Evolutionary conservation across 2,797 vertebrate genomes (phyloP).

Genomic region (Philypnodon macrostomus): DNA sequence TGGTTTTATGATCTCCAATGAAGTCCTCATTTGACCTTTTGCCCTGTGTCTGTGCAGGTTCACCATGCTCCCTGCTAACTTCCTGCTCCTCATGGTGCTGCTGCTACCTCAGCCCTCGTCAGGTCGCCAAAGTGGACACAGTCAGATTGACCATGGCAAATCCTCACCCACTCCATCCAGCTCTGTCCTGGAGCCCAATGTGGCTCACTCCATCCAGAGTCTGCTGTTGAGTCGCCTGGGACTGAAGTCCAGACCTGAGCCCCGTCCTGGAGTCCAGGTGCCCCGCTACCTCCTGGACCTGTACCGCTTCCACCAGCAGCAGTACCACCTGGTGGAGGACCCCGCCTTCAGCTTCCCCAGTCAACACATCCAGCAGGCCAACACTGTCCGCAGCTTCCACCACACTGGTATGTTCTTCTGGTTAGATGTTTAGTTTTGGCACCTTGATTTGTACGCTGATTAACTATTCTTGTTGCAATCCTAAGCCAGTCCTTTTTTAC

Average conservation of each 20-base stretch:
- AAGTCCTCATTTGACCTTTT: background rate
- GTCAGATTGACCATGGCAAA: slow-evolving; percentile 60
- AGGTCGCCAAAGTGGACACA: slow-evolving; percentile 73
- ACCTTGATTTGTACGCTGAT: background rate
- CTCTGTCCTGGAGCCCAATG: slow-evolving; percentile 55
- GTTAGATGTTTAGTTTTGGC: background rate
- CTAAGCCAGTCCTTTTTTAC: no score
- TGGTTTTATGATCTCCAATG: slow-evolving; percentile 1
- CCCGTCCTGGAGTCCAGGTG: slow-evolving; percentile 65
- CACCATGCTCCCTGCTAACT: slow-evolving; percentile 86
- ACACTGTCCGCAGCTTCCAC: slow-evolving; percentile 83
- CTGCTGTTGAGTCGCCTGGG: slow-evolving; percentile 79
- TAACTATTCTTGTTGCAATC: background rate
- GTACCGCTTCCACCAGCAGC: slow-evolving; percentile 80
- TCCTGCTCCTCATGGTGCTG: slow-evolving; percentile 83
- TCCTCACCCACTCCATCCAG: slow-evolving; percentile 18
- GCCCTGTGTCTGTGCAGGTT: slow-evolving; percentile 56
- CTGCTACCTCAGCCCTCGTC: slow-evolving; percentile 81
- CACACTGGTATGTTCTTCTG: slow-evolving; percentile 74
- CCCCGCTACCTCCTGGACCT: slow-evolving; percentile 81
- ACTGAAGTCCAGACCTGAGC: slow-evolving; percentile 75
- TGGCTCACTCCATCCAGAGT: slow-evolving; percentile 78
- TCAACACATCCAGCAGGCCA: slow-evolving; percentile 76
- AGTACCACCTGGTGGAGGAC: slow-evolving; percentile 78
- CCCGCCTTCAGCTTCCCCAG: slow-evolving; percentile 74